phyloP scores from a whole-genome alignment of 2,888 invertebrate genomes.

The Drosophila anceps region DNA sequence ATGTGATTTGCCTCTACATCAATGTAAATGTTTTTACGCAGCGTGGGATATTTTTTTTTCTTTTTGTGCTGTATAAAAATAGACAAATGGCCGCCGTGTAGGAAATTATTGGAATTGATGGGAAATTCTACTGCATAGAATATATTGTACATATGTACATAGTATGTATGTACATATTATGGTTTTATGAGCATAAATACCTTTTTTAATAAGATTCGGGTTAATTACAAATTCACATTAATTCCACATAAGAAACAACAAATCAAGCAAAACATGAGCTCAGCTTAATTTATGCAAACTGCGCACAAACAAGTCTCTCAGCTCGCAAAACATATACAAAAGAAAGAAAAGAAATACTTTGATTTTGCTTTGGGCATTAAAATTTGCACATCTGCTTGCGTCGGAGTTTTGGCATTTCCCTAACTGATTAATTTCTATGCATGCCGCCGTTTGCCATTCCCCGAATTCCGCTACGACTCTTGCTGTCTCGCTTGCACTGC shows the following conservation, averaged over 20 bases:
- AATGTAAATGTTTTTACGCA: conserved; percentile 44
- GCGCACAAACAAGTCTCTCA: conserved; percentile 35
- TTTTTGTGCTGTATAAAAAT: conserved; percentile 41
- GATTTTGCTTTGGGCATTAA: conserved; percentile 30
- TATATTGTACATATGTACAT: too few species aligned
- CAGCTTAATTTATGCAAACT: conserved; percentile 49
- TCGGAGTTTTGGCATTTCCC: conserved; percentile 73
- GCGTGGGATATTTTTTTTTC: conserved; percentile 44
- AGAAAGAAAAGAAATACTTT: conserved; percentile 12
- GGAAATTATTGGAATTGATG: conserved; percentile 20
- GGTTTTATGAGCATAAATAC: background rate
- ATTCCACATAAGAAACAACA: background rate
- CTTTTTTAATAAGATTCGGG: background rate
- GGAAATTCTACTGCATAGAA: conserved; percentile 10
- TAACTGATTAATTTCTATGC: conserved; percentile 51
- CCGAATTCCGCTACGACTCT: conserved; percentile 18
- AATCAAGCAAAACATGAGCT: conserved; percentile 12
- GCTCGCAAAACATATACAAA: conserved; percentile 17
- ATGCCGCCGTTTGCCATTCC: conserved; percentile 46
- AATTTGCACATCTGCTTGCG: conserved; percentile 55
- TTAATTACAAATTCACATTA: conserved; percentile 1
- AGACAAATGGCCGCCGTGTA: conserved; percentile 30
- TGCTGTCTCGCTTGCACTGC: conserved; percentile 23
- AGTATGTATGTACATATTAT: too few species aligned
- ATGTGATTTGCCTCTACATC: conserved; percentile 39